Evolutionary conservation across 2,797 vertebrate species (phyloP).

Genomic region (Acipenser ruthenus): DNA sequence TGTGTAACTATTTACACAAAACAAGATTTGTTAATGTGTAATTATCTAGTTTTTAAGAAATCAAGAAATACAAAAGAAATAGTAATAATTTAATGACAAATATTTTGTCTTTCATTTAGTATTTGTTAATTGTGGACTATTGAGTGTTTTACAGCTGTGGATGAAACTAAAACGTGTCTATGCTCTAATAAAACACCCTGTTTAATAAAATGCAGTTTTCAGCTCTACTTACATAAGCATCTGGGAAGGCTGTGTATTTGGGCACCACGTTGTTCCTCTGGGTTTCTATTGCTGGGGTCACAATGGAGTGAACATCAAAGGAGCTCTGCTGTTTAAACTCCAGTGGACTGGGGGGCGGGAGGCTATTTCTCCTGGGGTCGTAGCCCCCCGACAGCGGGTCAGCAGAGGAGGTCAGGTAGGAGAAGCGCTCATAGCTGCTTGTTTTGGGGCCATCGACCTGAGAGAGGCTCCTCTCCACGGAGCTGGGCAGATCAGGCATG

Average conservation of each 20-base stretch:
- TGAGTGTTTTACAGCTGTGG: no score
- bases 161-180: no score
- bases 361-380: slow-evolving; percentile 21
- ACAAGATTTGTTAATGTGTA: no score
- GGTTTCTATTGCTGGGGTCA: slow-evolving; percentile 22
- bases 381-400: slow-evolving; percentile 29
- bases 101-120: no score
- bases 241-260: slow-evolving; percentile 65
- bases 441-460: background rate
- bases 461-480: background rate
- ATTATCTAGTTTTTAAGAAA: no score
- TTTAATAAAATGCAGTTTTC: no score
- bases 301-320: slow-evolving; percentile 27
- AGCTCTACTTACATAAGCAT: slow-evolving; percentile 62
- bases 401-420: slow-evolving; percentile 32
- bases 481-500: slow-evolving; percentile 34
- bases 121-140: no score
- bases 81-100: no score
- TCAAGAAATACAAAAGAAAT: no score
- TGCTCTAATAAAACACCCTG: no score
- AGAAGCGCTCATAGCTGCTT: slow-evolving; percentile 37
- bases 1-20: no score
- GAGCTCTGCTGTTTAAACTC: slow-evolving; percentile 44
- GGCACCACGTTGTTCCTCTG: slow-evolving; percentile 22
- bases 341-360: slow-evolving; percentile 17